phyloP scores from a whole-genome alignment of 2,888 invertebrate species.

The Drosophila phalerata region DNA sequence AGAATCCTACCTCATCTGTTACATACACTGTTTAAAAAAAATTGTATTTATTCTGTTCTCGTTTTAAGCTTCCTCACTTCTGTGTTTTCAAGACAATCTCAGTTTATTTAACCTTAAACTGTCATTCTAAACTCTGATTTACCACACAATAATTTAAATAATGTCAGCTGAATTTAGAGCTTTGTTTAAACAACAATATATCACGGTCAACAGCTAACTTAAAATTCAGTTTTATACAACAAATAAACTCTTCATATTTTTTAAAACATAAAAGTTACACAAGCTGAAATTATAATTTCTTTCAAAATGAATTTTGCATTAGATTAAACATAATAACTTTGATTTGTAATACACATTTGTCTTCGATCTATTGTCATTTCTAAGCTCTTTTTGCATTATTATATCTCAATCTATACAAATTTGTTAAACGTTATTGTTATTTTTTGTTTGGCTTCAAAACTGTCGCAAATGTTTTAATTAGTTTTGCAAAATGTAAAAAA shows the following conservation, averaged over 20 bases:
- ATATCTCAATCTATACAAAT: not conserved
- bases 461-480: slow-evolving; percentile 17
- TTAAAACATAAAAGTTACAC: slow-evolving; percentile 5
- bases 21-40: too few species aligned
- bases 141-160: slow-evolving; percentile 15
- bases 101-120: slow-evolving; percentile 7
- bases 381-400: not conserved
- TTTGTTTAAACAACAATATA: slow-evolving; percentile 6
- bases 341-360: slow-evolving; percentile 9
- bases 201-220: slow-evolving; percentile 61
- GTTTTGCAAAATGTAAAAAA: not conserved
- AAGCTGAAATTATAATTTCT: slow-evolving; percentile 3
- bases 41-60: too few species aligned
- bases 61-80: slow-evolving; percentile 3
- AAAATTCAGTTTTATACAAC: slow-evolving; percentile 36
- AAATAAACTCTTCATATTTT: not conserved
- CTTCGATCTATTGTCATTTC: slow-evolving; percentile 1
- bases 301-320: not conserved
- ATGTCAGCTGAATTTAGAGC: slow-evolving; percentile 10
- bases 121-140: slow-evolving; percentile 7
- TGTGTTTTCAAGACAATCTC: not conserved
- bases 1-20: too few species aligned
- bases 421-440: slow-evolving; percentile 1
- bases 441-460: not conserved
- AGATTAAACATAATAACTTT: slow-evolving; percentile 1